Percentiles rank a stretch among this genome's conserved stretches.
Evolutionary conservation across 2,888 invertebrate genomes (phyloP).

Genomic region (Malthinus flaveolus): DNA sequence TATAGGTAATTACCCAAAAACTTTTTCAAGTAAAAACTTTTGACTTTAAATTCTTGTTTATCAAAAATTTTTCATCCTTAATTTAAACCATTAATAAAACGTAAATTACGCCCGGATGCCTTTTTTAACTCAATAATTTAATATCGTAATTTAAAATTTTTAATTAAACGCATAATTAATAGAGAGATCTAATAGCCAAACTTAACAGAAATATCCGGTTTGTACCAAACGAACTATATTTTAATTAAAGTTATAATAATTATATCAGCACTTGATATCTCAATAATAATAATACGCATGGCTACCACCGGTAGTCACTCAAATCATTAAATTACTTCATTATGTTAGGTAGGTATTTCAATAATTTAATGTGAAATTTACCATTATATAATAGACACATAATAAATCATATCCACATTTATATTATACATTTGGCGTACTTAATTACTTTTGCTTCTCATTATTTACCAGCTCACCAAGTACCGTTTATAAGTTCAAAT

Average conservation of each 20-base stretch:
- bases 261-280: slow-evolving; percentile 40
- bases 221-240: slow-evolving; percentile 30
- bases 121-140: too few species aligned
- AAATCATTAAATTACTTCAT: slow-evolving; percentile 44
- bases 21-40: too few species aligned
- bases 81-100: too few species aligned
- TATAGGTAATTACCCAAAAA: too few species aligned
- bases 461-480: background rate
- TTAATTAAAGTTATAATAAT: slow-evolving; percentile 44
- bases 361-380: slow-evolving; percentile 39
- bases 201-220: slow-evolving; percentile 10
- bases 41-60: too few species aligned
- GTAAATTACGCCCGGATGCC: too few species aligned
- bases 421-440: background rate
- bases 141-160: too few species aligned
- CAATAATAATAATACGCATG: slow-evolving; percentile 38
- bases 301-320: slow-evolving; percentile 36
- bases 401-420: background rate
- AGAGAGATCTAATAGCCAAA: too few species aligned
- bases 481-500: too few species aligned
- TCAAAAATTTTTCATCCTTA: too few species aligned
- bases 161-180: too few species aligned
- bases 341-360: slow-evolving; percentile 38
- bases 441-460: background rate
- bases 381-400: background rate